Percentiles rank a stretch among this genome's conserved stretches.
These are phyloP conservation scores for Spizaetus ornatus DNA, from an alignment of 2,113 vertebrate species.

Conservation along the genomic window DNA sequence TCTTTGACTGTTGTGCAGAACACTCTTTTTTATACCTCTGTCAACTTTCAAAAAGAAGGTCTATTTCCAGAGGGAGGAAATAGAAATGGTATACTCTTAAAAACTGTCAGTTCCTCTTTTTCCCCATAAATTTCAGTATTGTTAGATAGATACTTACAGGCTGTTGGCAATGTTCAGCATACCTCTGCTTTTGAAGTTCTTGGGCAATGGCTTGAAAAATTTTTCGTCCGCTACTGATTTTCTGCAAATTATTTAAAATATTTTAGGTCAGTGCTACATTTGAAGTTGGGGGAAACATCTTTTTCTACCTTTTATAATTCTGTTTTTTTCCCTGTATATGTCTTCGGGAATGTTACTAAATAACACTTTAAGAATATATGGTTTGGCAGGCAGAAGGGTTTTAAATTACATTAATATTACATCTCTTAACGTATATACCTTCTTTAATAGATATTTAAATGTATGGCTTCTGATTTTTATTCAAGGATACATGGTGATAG, in stretches of 20 bases:
- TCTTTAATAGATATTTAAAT: neutral
- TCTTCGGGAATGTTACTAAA: neutral
- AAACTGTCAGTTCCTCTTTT: neutral
- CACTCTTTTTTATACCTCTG: neutral
- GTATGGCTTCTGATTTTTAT: neutral
- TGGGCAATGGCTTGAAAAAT: conserved; percentile 77
- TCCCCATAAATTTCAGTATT: neutral
- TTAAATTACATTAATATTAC: neutral
- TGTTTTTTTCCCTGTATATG: neutral
- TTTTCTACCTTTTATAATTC: neutral
- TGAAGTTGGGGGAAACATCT: neutral
- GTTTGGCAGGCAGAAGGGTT: neutral
- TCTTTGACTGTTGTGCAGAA: neutral
- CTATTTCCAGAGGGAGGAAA: neutral
- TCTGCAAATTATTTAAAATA: conserved; percentile 22
- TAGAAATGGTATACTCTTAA: neutral
- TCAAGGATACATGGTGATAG: neutral
- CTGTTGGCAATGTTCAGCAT: neutral
- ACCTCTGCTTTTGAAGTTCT: conserved; percentile 71
- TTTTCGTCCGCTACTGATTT: conserved; percentile 47
- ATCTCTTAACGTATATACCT: neutral
- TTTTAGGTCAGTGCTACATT: neutral
- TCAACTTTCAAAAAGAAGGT: neutral
- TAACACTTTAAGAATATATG: neutral
- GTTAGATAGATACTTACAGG: conserved; percentile 55